These are phyloP conservation scores for Turritopsis rubra DNA, from an alignment of 30 jellyfish, hydroid and myxozoan genomes.

Conservation along the genomic window DNA sequence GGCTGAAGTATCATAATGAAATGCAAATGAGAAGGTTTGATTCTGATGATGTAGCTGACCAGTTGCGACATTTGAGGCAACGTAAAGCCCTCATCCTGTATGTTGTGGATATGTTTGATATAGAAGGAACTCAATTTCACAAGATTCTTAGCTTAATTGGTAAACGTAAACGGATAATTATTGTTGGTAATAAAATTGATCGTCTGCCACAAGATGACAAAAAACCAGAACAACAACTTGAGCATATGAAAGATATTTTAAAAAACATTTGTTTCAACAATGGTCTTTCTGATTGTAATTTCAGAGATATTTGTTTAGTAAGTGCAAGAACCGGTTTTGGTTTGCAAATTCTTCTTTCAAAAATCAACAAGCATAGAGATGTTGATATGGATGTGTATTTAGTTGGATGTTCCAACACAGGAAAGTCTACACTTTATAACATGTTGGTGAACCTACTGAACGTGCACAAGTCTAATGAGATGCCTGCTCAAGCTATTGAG, in stretches of 20 bases:
- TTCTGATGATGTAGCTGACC: constrained; percentile 38
- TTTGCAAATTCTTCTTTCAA: constrained; percentile 40
- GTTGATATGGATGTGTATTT: constrained; percentile 56
- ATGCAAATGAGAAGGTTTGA: constrained; percentile 14
- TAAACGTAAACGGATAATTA: constrained; percentile 37
- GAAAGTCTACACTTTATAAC: constrained; percentile 71
- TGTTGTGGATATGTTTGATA: constrained; percentile 72
- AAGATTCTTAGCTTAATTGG: constrained; percentile 53
- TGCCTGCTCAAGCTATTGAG: constrained; percentile 78
- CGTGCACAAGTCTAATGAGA: constrained; percentile 41
- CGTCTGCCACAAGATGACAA: constrained; percentile 52
- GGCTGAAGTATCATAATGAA: constrained; percentile 33
- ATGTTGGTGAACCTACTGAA: constrained; percentile 51
- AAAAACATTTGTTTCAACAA: constrained; percentile 31
- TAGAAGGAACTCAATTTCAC: constrained; percentile 51
- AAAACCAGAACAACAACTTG: constrained; percentile 55
- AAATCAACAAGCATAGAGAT: constrained; percentile 64
- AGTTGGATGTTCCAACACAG: constrained; percentile 77
- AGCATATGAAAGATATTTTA: constrained; percentile 32
- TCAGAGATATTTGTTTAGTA: constrained; percentile 73
- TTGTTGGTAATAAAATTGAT: constrained; percentile 80
- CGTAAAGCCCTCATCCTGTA: constrained; percentile 57
- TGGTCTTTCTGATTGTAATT: constrained; percentile 38
- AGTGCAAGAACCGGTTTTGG: constrained; percentile 85
- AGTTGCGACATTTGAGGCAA: constrained; percentile 37